A percentile compares a stretch with the other conserved stretches of the same genome.
Conservation (phyloP, 2,888 invertebrate genomes). For the Polyommatus iphigenia region DNA sequence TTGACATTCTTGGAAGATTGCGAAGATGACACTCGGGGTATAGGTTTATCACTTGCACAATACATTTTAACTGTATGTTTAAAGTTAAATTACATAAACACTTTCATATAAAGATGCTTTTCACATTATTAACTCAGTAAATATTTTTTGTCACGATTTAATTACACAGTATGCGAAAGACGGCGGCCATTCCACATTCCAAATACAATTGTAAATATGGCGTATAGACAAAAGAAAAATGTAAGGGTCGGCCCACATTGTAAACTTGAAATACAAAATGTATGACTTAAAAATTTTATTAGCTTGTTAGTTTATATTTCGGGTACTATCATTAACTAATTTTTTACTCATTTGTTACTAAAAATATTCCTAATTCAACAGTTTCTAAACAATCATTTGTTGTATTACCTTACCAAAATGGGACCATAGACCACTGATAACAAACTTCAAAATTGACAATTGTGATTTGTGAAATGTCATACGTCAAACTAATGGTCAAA, state of each 20-base stretch:
- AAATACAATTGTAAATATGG: slow-evolving; percentile 79
- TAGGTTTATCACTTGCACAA: slow-evolving; percentile 88
- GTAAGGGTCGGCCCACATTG: slow-evolving; percentile 31
- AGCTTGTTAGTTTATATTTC: not conserved
- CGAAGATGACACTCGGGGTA: slow-evolving; percentile 86
- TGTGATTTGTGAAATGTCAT: not conserved
- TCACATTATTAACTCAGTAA: slow-evolving; percentile 67
- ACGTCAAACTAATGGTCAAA: not conserved
- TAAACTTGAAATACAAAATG: not conserved
- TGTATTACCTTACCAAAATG: not conserved
- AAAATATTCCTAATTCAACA: not conserved
- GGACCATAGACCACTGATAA: not conserved
- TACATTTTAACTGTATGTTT: slow-evolving; percentile 80
- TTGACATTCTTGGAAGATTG: slow-evolving; percentile 86
- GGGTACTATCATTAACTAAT: not conserved
- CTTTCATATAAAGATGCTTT: slow-evolving; percentile 80
- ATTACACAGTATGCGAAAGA: slow-evolving; percentile 65
- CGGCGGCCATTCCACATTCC: slow-evolving; percentile 79
- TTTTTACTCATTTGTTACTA: not conserved
- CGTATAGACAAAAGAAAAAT: slow-evolving; percentile 41
- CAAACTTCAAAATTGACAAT: not conserved
- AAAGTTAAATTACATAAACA: slow-evolving; percentile 59
- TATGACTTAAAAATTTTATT: not conserved
- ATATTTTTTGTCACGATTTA: slow-evolving; percentile 62
- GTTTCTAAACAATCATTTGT: no score